These are phyloP conservation scores for Labeo catla DNA, from an alignment of 2,113 vertebrate species.

Conservation along the genomic window DNA sequence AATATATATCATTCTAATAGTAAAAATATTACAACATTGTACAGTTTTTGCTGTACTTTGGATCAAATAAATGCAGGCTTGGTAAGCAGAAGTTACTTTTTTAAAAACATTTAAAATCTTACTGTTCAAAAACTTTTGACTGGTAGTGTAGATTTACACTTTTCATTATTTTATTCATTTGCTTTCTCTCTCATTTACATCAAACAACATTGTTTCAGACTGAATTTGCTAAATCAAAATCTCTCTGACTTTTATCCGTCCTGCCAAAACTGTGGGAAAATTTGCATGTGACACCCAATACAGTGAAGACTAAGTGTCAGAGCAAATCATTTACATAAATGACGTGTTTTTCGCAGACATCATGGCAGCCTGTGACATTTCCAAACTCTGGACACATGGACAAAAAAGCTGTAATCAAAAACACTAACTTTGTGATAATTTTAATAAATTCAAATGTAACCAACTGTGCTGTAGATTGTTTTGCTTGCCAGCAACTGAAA, in stretches of 20 bases:
- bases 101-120: too few relatives aligned
- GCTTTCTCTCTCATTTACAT: neutral
- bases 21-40: too few relatives aligned
- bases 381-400: slow-evolving; percentile 14
- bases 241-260: slow-evolving; percentile 1
- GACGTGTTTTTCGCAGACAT: slow-evolving; percentile 11
- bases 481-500: neutral
- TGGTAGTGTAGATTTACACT: neutral
- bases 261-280: neutral
- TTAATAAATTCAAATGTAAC: slow-evolving; percentile 21
- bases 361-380: slow-evolving; percentile 32
- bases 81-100: too few relatives aligned
- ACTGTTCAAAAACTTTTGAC: too few relatives aligned
- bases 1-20: too few relatives aligned
- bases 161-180: neutral
- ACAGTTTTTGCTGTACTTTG: too few relatives aligned
- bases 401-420: neutral
- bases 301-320: slow-evolving; percentile 18
- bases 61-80: too few relatives aligned
- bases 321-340: slow-evolving; percentile 17
- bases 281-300: slow-evolving; percentile 14
- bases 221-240: neutral
- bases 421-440: neutral
- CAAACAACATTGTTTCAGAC: neutral
- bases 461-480: slow-evolving; percentile 1